phyloP scores from a whole-genome alignment of 2,797 vertebrate genomes.

The Erpetoichthys calabaricus region DNA sequence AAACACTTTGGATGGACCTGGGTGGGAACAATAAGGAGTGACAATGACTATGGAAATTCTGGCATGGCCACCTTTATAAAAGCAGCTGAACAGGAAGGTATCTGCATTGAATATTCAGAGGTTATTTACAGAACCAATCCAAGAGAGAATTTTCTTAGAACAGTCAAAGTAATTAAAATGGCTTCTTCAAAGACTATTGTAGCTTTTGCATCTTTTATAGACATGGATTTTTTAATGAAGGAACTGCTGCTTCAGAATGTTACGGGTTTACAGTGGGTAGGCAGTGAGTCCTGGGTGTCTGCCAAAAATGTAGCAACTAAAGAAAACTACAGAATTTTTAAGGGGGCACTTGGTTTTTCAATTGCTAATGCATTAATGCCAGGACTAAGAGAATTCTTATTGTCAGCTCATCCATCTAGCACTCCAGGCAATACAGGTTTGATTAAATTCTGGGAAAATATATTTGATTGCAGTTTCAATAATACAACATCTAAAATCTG shows the following conservation, averaged over 20 bases:
- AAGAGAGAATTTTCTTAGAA: conserved; percentile 44
- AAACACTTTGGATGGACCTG: conserved; percentile 61
- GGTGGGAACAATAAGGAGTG: conserved; percentile 52
- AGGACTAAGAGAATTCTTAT: conserved; percentile 45
- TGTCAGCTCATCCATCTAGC: conserved; percentile 34
- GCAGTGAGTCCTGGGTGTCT: conserved; percentile 61
- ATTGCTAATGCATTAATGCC: conserved; percentile 48
- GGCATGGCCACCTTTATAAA: conserved; percentile 54
- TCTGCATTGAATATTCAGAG: conserved; percentile 55
- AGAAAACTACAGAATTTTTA: conserved; percentile 41
- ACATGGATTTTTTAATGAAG: conserved; percentile 52
- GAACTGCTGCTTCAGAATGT: conserved; percentile 52
- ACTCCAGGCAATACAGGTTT: conserved; percentile 40
- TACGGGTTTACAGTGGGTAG: conserved; percentile 56
- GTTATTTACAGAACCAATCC: conserved; percentile 57
- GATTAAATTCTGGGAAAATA: conserved; percentile 49
- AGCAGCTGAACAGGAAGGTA: conserved; percentile 41
- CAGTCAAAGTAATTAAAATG: conserved; percentile 45
- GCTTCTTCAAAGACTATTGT: conserved; percentile 56
- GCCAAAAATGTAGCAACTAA: conserved; percentile 44
- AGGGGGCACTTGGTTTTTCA: conserved; percentile 52
- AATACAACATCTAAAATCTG: conserved; percentile 21
- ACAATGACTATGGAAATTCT: conserved; percentile 52
- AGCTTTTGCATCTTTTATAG: conserved; percentile 52
- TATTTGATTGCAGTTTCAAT: conserved; percentile 40